These are phyloP conservation scores for Zophobas morio DNA, from an alignment of 1,140 invertebrate genomes.

Conservation along the genomic window DNA sequence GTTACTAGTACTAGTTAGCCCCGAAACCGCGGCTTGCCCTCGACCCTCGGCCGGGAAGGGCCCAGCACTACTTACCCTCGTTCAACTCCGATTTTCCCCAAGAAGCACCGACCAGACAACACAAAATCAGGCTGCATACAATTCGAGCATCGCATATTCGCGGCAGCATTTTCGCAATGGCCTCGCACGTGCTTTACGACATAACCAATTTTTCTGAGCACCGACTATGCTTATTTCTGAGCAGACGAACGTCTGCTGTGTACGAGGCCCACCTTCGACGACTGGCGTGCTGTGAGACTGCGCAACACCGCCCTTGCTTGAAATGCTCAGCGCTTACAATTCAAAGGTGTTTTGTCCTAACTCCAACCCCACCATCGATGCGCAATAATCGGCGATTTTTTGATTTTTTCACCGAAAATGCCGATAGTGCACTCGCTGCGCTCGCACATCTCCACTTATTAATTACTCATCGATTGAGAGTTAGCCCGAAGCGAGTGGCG, in stretches of 20 bases:
- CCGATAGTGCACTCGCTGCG: too few species aligned
- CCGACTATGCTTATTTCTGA: constrained; percentile 43
- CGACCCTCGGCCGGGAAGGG: constrained; percentile 19
- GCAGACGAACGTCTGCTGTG: constrained; percentile 45
- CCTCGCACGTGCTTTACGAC: constrained; percentile 61
- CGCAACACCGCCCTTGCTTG: constrained; percentile 51
- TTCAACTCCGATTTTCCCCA: constrained; percentile 54
- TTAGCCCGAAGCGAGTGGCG: too few species aligned
- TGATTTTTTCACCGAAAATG: too few species aligned
- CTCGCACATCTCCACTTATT: too few species aligned
- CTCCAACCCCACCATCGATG: constrained; percentile 13
- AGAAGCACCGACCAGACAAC: constrained; percentile 56
- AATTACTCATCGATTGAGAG: too few species aligned
- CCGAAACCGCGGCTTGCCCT: constrained; percentile 4
- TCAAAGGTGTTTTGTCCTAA: constrained; percentile 51
- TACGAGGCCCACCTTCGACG: constrained; percentile 54
- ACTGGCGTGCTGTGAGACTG: constrained; percentile 32
- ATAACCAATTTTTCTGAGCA: constrained; percentile 60
- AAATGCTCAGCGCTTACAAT: constrained; percentile 48
- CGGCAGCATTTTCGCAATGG: constrained; percentile 55
- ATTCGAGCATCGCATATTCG: constrained; percentile 52
- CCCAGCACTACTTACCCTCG: constrained; percentile 51
- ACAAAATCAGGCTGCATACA: constrained; percentile 56
- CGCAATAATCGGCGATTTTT: not conserved
- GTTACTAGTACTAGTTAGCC: not conserved